Evolutionary conservation across 2,113 vertebrate species (phyloP), one percentile per base, ranked within the genome.

Genomic region (Equus przewalskii): DNA sequence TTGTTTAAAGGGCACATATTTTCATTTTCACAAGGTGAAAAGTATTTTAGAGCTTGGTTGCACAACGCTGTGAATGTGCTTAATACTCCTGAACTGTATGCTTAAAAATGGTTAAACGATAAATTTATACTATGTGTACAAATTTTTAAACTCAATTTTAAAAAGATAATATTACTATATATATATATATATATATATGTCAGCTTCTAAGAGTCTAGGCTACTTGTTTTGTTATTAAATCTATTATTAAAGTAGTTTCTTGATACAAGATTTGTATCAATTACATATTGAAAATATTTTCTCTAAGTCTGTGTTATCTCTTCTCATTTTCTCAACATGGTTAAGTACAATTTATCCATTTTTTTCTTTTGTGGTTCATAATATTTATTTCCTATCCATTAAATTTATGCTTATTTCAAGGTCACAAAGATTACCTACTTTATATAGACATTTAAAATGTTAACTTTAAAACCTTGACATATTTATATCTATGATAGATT

Each of bases 251-350:
- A 54, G 51, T 54, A 54, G 51, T 54, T 54, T 54, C 14, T 54
- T 54, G 41, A 72, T 51, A 46, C 26, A 88, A 70, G 30, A 70
- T 41, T 7, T 46, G 26, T 89, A 56, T 82, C 15, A 44, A 13
- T 72, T 94, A 88, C 51, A 24, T 51, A 54, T 56, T 82, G 67
- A 89, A 94, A 83, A 64, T 73, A 54, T 81, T 81, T 81, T 30
- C 33, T 88, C n/a, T 36, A 41, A 54, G 19, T 30, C 28, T 86
- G 18, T 79, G 12, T 22, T 18, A 49, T 65, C 14, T 62, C 21
- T 62, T n/a, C 7, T 78, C 24, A 30, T 56, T 69, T n/a, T 75
- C 58, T 19, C 78, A 64, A 36, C 44, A 19, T 13, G n/a, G 4
- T 81, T 70, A 56, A 58, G 22, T 91, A 87, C 3, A 70, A 7